Evolutionary conservation across 1,140 invertebrate genomes (phyloP), one percentile per base, ranked within the genome.

Genomic region (Hylyphantes graminicola): DNA sequence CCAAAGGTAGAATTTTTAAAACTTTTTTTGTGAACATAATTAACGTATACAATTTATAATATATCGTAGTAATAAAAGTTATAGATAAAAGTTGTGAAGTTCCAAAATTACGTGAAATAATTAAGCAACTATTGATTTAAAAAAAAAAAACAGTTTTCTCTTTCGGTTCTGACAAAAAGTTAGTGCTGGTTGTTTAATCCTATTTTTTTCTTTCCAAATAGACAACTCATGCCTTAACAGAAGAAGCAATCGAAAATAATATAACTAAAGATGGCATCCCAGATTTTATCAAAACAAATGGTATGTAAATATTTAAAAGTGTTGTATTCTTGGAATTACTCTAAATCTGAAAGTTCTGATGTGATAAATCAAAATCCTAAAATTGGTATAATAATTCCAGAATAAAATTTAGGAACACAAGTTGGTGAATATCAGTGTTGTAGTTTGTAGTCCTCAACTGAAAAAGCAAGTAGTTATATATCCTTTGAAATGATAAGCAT

Each of bases 261-360:
- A 51, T 57, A 59, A 15, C 48, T 35, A 74, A 74, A 48, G 21
- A 57, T 15, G 17, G 48, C 13, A 55, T 74, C 48, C 72, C 72
- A 35, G 72, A 74, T 74, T 55, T 74, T 55, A 74, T 74, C 10
- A 53, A 59, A 15, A n/a, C 72, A 59, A 59, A 74, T 74, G 72
- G 72, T 74, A 70, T n/a, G 68, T 51, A n/a, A 17, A 8, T 11
- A 0, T 35, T 67, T 67, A 9, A n/a, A 21, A 7, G 7, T 61
- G 59, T 61, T 61, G 59, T 61, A 61, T n/a, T 12, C 12, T n/a
- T 7, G 59, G 11, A 61, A 61, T 17, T 10, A 61, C 7, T n/a
- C 59, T n/a, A 11, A 9, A 61, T 61, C 7, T 7, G 17, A 35
- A 1, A 35, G 35, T 5, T 5, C 35, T 35, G 35, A 35, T 35